Evolutionary conservation across 2,797 vertebrate species (phyloP).

Genomic region (Arctocebus calabarensis): DNA sequence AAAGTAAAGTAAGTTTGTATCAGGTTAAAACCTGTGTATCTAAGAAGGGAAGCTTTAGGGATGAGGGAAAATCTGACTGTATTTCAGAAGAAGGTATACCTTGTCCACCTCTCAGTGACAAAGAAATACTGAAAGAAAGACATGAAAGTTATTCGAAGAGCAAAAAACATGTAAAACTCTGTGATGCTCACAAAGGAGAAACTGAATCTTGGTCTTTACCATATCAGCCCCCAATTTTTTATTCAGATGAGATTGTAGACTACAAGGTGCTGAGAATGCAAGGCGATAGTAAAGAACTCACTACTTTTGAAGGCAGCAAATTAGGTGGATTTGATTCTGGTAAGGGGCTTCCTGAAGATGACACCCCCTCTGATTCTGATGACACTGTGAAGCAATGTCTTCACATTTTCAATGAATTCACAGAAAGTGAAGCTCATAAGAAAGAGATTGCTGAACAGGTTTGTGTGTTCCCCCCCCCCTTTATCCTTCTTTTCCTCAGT

Average conservation of each 20-base stretch:
- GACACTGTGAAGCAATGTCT: conserved; percentile 91
- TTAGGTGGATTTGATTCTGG: conserved; percentile 70
- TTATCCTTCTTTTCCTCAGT: background rate
- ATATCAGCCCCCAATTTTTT: background rate
- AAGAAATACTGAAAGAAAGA: background rate
- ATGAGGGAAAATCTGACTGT: background rate
- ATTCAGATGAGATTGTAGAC: background rate
- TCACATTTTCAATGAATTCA: conserved; percentile 88
- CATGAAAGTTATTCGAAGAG: background rate
- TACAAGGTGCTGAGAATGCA: too few relatives aligned
- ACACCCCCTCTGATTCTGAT: conserved; percentile 85
- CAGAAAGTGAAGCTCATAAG: conserved; percentile 63
- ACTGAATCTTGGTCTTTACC: background rate
- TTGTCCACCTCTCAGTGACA: background rate
- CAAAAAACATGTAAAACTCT: background rate
- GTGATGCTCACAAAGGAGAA: background rate
- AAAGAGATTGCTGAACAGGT: conserved; percentile 67
- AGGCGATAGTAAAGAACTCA: background rate
- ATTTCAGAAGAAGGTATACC: background rate
- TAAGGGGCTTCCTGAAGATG: conserved; percentile 71
- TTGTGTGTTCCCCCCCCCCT: background rate
- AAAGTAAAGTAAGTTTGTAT: background rate
- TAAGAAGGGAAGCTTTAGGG: background rate
- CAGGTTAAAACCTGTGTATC: background rate
- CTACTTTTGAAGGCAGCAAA: background rate